Base-by-base conservation (phyloP, 1,140 invertebrate genomes). In the Mizuhopecten yessoensis region DNA sequence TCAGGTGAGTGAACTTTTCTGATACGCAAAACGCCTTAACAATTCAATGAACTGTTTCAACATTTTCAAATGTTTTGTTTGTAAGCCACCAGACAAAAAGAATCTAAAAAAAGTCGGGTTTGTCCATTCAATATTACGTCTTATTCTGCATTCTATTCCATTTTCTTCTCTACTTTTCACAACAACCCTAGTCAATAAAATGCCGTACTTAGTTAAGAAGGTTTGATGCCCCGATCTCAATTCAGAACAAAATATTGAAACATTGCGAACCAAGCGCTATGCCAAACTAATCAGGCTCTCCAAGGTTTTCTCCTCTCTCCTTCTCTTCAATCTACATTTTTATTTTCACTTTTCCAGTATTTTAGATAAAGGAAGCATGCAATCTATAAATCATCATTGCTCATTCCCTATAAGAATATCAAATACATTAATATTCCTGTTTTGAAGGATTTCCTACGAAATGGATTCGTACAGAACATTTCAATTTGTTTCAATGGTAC, bases 401-500 rank as follows among this genome's bases (percentile, higher is more conserved):
- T n/a, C 57, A 75, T 75, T 75, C 57, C 9, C 23, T 75, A 75
- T 75, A 75, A 75, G 57, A 75, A 29, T 29, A 75, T 75, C 57
- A 75, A 75, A 13, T 3, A 9, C 57, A 75, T 75, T n/a, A 75
- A 75, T 75, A 75, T 75, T 75, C 57, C 11, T 17, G n/a, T 13
- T 29, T 29, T 75, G n/a, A 75, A 75, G 57, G 57, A 75, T 75
- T 29, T 75, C 29, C 23, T n/a, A 29, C 5, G 29, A 29, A 29
- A 75, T 17, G 29, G 9, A 75, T 23, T n/a, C 11, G n/a, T n/a
- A 75, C 17, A 75, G 17, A n/a, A 75, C 23, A 75, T 75, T 75
- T 75, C 57, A 75, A 75, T 75, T 75, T 75, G 57, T 29, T 75
- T 75, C 57, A 75, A 75, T 75, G n/a, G 57, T n/a, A 75, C 57